Percentiles rank a stretch among this genome's conserved stretches.
Conservation (phyloP, 2,888 invertebrate species). For the Ectemnius cavifrons region DNA sequence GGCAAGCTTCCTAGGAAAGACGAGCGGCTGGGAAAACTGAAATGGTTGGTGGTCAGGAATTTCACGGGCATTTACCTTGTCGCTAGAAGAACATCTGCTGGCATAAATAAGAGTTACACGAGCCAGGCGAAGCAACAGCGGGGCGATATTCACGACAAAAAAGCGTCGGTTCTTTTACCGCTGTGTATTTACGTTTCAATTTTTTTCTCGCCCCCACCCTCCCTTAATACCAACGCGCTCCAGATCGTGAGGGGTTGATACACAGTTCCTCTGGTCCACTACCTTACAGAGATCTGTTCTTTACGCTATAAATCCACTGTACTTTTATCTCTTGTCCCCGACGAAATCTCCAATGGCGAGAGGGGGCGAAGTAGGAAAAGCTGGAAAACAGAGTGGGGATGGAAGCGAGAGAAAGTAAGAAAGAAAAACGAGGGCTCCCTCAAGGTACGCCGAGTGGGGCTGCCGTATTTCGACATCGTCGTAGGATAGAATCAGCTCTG, state of each 20-base stretch:
- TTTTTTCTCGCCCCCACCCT: neutral
- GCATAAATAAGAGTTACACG: neutral
- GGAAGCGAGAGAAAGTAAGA: neutral
- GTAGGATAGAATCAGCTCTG: neutral
- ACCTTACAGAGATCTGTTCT: slow-evolving; percentile 40
- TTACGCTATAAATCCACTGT: slow-evolving; percentile 44
- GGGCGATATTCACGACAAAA: neutral
- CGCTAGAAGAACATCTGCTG: neutral
- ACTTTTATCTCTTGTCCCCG: slow-evolving; percentile 42
- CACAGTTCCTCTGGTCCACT: slow-evolving; percentile 13
- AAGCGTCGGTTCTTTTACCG: neutral
- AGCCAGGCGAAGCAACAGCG: slow-evolving; percentile 7
- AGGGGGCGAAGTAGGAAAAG: neutral
- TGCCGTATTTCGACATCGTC: slow-evolving; percentile 26
- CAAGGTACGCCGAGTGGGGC: slow-evolving; percentile 5
- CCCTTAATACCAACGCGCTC: slow-evolving; percentile 15
- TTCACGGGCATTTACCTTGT: too few species aligned
- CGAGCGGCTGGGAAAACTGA: too few species aligned
- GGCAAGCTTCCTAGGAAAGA: too few species aligned
- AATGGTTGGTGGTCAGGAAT: too few species aligned
- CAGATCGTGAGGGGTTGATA: slow-evolving; percentile 40
- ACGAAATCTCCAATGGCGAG: slow-evolving; percentile 33
- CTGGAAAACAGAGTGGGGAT: slow-evolving; percentile 2
- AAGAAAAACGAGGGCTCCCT: slow-evolving; percentile 30
- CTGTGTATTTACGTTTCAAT: slow-evolving; percentile 33